Conservation (phyloP, 2,888 invertebrate genomes). For the Archips crataeganus region DNA sequence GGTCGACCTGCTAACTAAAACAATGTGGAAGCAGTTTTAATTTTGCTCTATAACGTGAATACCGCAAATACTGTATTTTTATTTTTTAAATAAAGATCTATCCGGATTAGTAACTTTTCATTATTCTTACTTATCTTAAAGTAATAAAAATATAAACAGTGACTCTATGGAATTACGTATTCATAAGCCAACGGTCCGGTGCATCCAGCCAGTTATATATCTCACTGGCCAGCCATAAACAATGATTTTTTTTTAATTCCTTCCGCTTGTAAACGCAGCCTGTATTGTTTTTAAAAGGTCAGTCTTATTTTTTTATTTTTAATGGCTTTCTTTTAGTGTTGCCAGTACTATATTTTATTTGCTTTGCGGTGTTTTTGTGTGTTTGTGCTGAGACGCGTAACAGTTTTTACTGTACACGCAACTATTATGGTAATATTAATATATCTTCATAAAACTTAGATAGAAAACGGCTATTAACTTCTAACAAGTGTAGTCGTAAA, state of each 20-base stretch:
- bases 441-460: constrained; percentile 32
- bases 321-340: constrained; percentile 28
- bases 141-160: constrained; percentile 25
- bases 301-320: constrained; percentile 27
- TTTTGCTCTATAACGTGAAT: background rate
- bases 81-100: background rate
- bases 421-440: constrained; percentile 27
- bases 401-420: constrained; percentile 26
- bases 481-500: constrained; percentile 27
- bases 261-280: constrained; percentile 24
- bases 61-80: background rate
- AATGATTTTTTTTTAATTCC: constrained; percentile 40
- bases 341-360: constrained; percentile 37
- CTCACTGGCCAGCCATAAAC: constrained; percentile 35
- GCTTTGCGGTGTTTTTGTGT: constrained; percentile 28
- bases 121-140: constrained; percentile 24
- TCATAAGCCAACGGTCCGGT: constrained; percentile 32
- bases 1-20: no score
- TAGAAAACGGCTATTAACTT: constrained; percentile 22
- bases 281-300: constrained; percentile 36
- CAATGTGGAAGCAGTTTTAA: no score
- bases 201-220: constrained; percentile 29
- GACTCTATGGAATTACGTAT: constrained; percentile 30
- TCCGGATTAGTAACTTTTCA: background rate
- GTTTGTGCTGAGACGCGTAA: constrained; percentile 34